Evolutionary conservation across 2,888 invertebrate species (phyloP), one percentile per base, ranked within the genome.

Genomic region (Luperina nickerlii): DNA sequence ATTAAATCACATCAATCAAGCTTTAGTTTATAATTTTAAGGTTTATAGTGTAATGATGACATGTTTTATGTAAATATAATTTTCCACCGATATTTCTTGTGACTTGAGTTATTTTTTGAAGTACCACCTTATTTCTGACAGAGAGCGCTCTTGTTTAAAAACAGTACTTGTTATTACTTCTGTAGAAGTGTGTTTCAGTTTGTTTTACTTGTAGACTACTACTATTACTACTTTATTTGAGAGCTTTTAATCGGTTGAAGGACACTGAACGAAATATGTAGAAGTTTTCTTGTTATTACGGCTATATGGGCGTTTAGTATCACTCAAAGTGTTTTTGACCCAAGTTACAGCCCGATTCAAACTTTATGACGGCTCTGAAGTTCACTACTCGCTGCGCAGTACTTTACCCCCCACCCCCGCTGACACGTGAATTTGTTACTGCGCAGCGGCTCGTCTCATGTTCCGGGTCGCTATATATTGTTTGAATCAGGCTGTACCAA

Each of bases 21-120:
- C 63, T 63, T 63, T 76, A 69, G 67, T 69, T 74, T 69, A 20
- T 84, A 76, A 27, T 84, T 87, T 87, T 87, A 78, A 75, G 74
- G 9, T 69, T 78, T 74, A 67, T 75, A 76, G 74, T 81, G 76
- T 83, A 86, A 74, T 79, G 57, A 67, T 76, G 78, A 76, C 69
- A 76, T 68, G 68, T 84, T 63, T 86, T 66, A 75, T 87, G 87
- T 87, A 87, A 87, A 87, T 85, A 85, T 85, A 84, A 86, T 79
- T 84, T 81, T 84, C 74, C 78, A 79, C 71, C 76, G 68, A 79
- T 74, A 86, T 88, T 81, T 74, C 87, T 88, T 87, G 87, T 87
- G 87, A 82, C 87, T 87, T 80, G 87, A 86, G 87, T 88, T 69
- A 78, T 88, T 88, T 73, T 84, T 81, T 80, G 78, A 78, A 81